phyloP scores from a whole-genome alignment of 2,888 invertebrate species.

The Amphipyra tragopoginis region DNA sequence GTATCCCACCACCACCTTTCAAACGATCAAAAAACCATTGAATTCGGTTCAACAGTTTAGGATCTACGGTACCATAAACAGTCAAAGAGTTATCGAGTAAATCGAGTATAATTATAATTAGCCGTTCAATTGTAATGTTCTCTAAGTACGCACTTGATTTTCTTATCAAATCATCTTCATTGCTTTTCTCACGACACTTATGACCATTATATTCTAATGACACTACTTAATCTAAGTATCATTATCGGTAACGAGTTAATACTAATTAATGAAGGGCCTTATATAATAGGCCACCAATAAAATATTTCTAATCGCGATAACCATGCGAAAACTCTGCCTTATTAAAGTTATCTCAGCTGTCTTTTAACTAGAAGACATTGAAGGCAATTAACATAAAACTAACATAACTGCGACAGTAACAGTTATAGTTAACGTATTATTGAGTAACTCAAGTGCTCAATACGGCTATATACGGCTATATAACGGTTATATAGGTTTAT shows the following conservation, averaged over 20 bases:
- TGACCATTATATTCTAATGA: neutral
- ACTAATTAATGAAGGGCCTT: neutral
- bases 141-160: too few relatives aligned
- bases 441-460: slow-evolving; percentile 19
- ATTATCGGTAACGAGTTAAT: neutral
- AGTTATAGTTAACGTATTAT: slow-evolving; percentile 29
- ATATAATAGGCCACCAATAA: slow-evolving; percentile 11
- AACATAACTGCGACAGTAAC: slow-evolving; percentile 12
- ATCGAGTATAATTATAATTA: too few relatives aligned
- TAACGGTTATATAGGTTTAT: slow-evolving; percentile 27
- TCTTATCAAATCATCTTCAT: too few relatives aligned
- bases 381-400: slow-evolving; percentile 25
- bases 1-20: too few relatives aligned
- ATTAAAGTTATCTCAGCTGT: slow-evolving; percentile 21
- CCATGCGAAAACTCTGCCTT: slow-evolving; percentile 10
- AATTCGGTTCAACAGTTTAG: too few relatives aligned
- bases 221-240: neutral
- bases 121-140: too few relatives aligned
- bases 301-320: slow-evolving; percentile 2
- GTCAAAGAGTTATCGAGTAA: too few relatives aligned
- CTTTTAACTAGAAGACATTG: neutral
- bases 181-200: too few relatives aligned
- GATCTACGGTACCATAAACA: too few relatives aligned
- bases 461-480: too few relatives aligned
- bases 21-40: too few relatives aligned